Percentiles rank a stretch among this genome's conserved stretches.
These are phyloP conservation scores for Mayetiola destructor DNA, from an alignment of 2,888 invertebrate species.

Conservation along the genomic window DNA sequence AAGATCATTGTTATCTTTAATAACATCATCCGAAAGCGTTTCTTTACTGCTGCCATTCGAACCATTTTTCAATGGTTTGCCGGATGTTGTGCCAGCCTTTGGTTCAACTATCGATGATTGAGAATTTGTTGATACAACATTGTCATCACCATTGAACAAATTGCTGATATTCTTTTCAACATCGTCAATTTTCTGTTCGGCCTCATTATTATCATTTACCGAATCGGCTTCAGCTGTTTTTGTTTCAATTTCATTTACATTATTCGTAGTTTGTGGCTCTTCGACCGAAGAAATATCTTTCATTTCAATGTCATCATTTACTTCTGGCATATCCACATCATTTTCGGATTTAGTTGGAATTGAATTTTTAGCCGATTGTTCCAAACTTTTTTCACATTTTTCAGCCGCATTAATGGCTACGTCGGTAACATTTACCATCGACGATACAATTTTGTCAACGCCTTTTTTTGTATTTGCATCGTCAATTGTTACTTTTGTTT, in stretches of 20 bases:
- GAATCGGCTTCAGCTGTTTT: neutral
- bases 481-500: neutral
- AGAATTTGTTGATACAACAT: neutral
- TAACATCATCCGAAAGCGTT: neutral
- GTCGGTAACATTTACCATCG: neutral
- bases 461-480: neutral
- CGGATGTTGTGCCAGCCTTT: neutral
- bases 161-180: slow-evolving; percentile 3
- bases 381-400: neutral
- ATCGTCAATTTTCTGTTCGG: slow-evolving; percentile 4
- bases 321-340: too few relatives aligned
- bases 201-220: neutral
- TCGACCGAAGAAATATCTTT: slow-evolving; percentile 5
- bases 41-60: neutral
- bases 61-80: neutral
- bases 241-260: neutral
- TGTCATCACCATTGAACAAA: slow-evolving; percentile 1
- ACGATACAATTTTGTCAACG: neutral
- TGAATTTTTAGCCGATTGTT: neutral
- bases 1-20: slow-evolving; percentile 2
- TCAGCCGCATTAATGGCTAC: neutral
- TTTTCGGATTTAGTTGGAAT: neutral
- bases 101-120: neutral
- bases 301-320: neutral
- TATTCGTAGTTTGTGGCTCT: neutral